phyloP scores from a whole-genome alignment of 2,888 invertebrate genomes.

The Acleris sparsana region DNA sequence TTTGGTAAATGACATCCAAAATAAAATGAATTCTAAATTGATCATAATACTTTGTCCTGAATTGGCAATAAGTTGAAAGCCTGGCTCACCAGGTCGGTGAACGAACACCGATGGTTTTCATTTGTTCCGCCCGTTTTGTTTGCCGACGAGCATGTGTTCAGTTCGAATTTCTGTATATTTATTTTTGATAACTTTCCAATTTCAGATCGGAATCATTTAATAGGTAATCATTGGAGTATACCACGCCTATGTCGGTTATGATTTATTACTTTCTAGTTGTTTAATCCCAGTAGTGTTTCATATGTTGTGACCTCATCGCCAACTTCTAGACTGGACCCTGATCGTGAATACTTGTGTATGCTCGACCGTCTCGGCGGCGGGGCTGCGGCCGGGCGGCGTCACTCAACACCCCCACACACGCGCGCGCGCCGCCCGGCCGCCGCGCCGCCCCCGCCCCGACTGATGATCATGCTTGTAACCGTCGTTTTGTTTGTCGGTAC shows the following conservation, averaged over 20 bases:
- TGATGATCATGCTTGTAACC: slow-evolving; percentile 72
- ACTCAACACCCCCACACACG: background rate
- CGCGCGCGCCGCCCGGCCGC: background rate
- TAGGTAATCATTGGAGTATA: slow-evolving; percentile 79
- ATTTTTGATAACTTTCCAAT: slow-evolving; percentile 78
- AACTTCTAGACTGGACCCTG: slow-evolving; percentile 62
- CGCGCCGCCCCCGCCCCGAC: slow-evolving; percentile 13
- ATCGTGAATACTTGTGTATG: slow-evolving; percentile 56
- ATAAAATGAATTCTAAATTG: slow-evolving; percentile 37
- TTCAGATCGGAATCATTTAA: slow-evolving; percentile 85
- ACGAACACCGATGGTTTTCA: slow-evolving; percentile 30
- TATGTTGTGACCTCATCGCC: slow-evolving; percentile 56
- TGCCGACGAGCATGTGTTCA: slow-evolving; percentile 55
- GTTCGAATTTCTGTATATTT: slow-evolving; percentile 60
- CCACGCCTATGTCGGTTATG: slow-evolving; percentile 61
- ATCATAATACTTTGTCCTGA: slow-evolving; percentile 38
- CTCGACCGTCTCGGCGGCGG: slow-evolving; percentile 42
- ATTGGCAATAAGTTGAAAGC: slow-evolving; percentile 39
- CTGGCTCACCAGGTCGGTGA: slow-evolving; percentile 35
- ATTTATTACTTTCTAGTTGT: slow-evolving; percentile 64
- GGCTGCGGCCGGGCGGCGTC: slow-evolving; percentile 38
- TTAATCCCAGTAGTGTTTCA: slow-evolving; percentile 67
- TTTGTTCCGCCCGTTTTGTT: slow-evolving; percentile 42
- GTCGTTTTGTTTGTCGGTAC: slow-evolving; percentile 80
- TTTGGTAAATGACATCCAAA: slow-evolving; percentile 42